Base-by-base conservation (phyloP, 1,140 invertebrate species). In the Nylanderia fulva region DNA sequence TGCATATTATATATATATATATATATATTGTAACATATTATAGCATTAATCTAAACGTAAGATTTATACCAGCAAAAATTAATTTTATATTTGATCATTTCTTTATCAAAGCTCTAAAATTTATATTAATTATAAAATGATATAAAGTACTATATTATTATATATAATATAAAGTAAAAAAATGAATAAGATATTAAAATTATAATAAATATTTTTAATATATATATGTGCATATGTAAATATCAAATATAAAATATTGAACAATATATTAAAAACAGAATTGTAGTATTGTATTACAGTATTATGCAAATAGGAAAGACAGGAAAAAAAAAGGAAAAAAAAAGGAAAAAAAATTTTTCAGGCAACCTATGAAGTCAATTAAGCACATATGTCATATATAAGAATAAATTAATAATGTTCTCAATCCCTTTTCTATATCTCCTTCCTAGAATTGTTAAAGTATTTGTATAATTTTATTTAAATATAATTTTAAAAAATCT, bases 1-100 rank as follows among this genome's bases (percentile, higher is more conserved):
- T 76, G 11, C 24, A 61, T 61, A 18, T 42, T 39, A 75, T 60
- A n/a, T n/a, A n/a, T n/a, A n/a, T n/a, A n/a, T n/a, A n/a, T n/a
- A n/a, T n/a, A n/a, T n/a, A 39, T 75, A 8, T 60, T 48, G 24
- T 54, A 72, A 54, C 1, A 72, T 6, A 52, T 64, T 69, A 4
- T 18, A 48, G 13, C 1, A 52, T 1, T 79, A 21, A 80, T 63
- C 48, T 64, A 18, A 33, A 68, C 54, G 18, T n/a, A 56, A 72
- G 21, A 39, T 69, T 21, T 52, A 77, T 76, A 5, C 0, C 1
- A 33, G 33, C 3, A 24, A 64, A 1, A n/a, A 76, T 21, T 39
- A 24, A 61, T 3, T 45, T 76, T 52, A 58, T 42, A 58, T 42
- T 63, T 33, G 4, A 18, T 48, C 15, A 60, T 33, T 39, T 77